Base-by-base conservation (phyloP, 2,797 vertebrate species). In the Falco peregrinus region DNA sequence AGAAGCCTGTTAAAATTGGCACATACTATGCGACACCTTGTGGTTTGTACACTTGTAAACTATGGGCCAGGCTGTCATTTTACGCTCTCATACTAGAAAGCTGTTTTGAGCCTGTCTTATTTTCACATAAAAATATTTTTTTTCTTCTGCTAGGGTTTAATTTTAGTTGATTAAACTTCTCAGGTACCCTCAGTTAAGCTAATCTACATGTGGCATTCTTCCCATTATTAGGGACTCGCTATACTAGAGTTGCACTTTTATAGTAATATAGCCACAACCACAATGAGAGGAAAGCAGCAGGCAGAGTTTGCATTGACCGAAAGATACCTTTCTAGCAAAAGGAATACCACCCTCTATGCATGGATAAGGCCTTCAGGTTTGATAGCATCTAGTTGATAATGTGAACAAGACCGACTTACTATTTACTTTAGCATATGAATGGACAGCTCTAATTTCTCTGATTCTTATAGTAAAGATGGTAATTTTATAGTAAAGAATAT, bases 361-460 rank as follows among this genome's bases (percentile, higher is more conserved):
- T 8, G 21, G 33, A 31, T 54, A 82, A 82, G 17, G 6, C 51
- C 15, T 67, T 37, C 14, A 86, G 5, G n/a, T 41, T 29, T 74
- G 16, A 53, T 3, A 84, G 64, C 13, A 50, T 33, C 31, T 48
- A 43, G 28, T 6, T 60, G 31, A 71, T 61, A 57, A 28, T 83
- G 43, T 68, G 13, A 71, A 61, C 11, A 56, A 21, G 43, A 51
- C 16, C 2, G 31, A 63, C n/a, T 56, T 77, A 81, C 18, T n/a
- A 26, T 56, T 79, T 77, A 18, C 24, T 79, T 87, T 56, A 70
- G 74, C 65, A 60, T 59, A 51, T 9, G 12, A 79, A 63, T 71
- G 5, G 90, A 61, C 0, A 0, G 4, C 7, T 78, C 29, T 25
- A 56, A 21, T 37, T 48, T 22, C 9, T 39, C 16, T 16, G 6